Base-by-base conservation (phyloP, 2,113 vertebrate species). In the Athene cunicularia region DNA sequence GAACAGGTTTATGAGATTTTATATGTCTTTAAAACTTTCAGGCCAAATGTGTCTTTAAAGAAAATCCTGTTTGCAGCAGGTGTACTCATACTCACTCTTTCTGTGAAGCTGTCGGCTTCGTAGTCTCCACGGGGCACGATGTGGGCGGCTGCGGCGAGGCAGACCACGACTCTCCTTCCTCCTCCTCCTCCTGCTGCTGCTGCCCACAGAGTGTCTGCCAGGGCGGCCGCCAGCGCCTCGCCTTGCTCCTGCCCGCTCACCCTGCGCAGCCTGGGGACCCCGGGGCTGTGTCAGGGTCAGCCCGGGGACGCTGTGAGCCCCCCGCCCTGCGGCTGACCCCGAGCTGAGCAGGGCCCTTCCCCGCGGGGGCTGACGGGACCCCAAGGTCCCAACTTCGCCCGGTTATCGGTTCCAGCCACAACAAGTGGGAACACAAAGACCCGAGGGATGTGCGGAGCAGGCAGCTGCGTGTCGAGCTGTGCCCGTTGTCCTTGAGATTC, bases 201-300 rank as follows among this genome's bases (percentile, higher is more conserved):
- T 49, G 96, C 97, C 99, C 99, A 99, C n/a, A 99, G 98, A 21
- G 13, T 37, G 85, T 98, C 98, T 3, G 98, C 87, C 63, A 99
- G 79, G 0, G 97, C 98, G 0, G 17, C 60, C 0, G 98, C 98
- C 95, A 99, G 92, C 0, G 97, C 98, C 33, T 17, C 76, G 5
- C 97, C 96, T 91, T 99, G 99, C 12, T 98, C 97, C 55, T 14
- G 63, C 32, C 18, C 85, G 50, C 98, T 97, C 0, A 98, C 27
- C 21, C 85, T 80, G 41, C 70, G 3, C n/a, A 99, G 94, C 79
- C 99, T 99, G 94, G 20, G 45, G 45, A 43, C 17, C 7, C 43
- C 43, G 14, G 32, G 33, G 9, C 35, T 7, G 24, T 11, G 64
- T 5, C 6, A 20, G 43, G 19, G 35, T 6, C 43, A 2, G 17